Evolutionary conservation across 2,113 vertebrate genomes (phyloP), one percentile per base, ranked within the genome.

Genomic region (Canis aureus): DNA sequence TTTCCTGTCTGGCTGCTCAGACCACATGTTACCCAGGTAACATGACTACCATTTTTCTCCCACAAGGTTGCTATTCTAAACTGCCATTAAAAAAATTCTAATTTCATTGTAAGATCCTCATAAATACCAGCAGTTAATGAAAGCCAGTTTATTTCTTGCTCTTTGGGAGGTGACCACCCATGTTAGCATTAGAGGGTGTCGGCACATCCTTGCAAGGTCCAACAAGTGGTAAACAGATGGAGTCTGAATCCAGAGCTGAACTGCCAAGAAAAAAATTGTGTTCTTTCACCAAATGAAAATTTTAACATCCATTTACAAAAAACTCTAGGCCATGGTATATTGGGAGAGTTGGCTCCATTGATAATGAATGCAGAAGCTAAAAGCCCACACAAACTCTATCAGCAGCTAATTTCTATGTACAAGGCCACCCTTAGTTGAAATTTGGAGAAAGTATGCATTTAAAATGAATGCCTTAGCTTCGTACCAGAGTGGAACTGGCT

Each of bases 191-290:
- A 23, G 79, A 97, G 97, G 87, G 79, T 86, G 90, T 95, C 92
- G 94, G 95, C 38, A 91, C 97, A 97, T 98, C 96, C 78, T 97
- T 66, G 23, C 60, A 91, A 51, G 85, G 83, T 74, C 97, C 93
- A 93, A 94, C 97, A 97, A 98, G 96, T 98, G 98, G 95, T 91
- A 89, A 97, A 91, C 98, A 98, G 95, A 98, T 98, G 98, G 97
- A 89, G 93, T 78, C 49, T 87, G 94, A 83, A 94, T 91, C 69
- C 67, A 80, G 84, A 95, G 78, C 89, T 91, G 67, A 84, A 57
- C 89, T 82, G 76, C 86, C 60, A 59, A 66, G 78, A 88, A 90
- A 90, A 92, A 89, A 90, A 88, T 76, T 60, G 43, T 79, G 38
- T 89, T 93, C 85, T 97, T 95, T 84, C 59, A 97, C 97, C 81